Conservation (phyloP, 2,888 invertebrate genomes). For the Platynereis dumerilii region DNA sequence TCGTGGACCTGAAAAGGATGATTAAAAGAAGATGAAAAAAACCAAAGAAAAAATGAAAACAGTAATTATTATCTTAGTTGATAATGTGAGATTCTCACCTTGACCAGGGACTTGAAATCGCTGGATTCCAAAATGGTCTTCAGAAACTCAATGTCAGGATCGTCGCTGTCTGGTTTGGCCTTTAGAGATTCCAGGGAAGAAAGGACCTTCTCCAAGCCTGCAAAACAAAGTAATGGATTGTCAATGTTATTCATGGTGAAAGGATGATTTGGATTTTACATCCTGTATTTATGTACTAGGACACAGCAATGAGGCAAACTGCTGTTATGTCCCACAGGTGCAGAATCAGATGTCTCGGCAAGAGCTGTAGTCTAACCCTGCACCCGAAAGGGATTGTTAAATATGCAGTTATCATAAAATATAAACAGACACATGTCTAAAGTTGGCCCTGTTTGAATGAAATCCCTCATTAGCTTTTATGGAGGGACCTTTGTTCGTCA, state of each 20-base stretch:
- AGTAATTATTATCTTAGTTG: neutral
- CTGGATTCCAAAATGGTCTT: slow-evolving; percentile 22
- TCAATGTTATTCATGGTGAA: neutral
- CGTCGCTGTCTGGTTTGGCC: slow-evolving; percentile 24
- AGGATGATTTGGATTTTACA: too few species aligned
- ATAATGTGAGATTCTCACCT: slow-evolving; percentile 20
- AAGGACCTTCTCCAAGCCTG: slow-evolving; percentile 21
- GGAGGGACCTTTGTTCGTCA: too few species aligned
- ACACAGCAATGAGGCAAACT: too few species aligned
- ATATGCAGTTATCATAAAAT: too few species aligned
- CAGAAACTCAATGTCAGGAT: slow-evolving; percentile 31
- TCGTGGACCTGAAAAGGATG: slow-evolving; percentile 30
- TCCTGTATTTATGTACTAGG: too few species aligned
- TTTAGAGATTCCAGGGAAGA: slow-evolving; percentile 28
- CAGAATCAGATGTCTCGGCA: too few species aligned
- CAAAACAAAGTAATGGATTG: neutral
- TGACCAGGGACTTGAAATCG: slow-evolving; percentile 30
- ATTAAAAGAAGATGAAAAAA: neutral
- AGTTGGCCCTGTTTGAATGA: too few species aligned
- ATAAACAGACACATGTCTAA: too few species aligned
- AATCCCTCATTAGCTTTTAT: too few species aligned
- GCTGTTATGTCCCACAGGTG: too few species aligned
- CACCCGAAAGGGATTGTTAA: too few species aligned
- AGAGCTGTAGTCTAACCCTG: too few species aligned
- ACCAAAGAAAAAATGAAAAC: slow-evolving; percentile 1